These are phyloP conservation scores for Pan paniscus DNA, from an alignment of 2,113 vertebrate genomes.

Conservation along the genomic window DNA sequence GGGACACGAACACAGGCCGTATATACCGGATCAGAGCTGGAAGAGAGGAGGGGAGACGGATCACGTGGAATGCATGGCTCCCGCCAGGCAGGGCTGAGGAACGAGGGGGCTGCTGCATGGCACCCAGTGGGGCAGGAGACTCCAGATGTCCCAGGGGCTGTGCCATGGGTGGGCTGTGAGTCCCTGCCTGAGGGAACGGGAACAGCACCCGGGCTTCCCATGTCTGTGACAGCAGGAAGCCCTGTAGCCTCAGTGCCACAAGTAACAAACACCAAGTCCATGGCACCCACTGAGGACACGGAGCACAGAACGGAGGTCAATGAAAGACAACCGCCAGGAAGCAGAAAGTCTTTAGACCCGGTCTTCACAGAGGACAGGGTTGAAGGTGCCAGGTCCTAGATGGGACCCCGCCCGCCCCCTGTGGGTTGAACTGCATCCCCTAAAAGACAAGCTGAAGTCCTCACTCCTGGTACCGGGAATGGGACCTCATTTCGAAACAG, in stretches of 20 bases:
- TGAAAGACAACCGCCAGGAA: no score
- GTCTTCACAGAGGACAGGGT: no score
- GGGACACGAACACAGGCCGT: slow-evolving; percentile 96
- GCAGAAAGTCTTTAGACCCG: neutral
- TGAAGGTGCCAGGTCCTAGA: neutral
- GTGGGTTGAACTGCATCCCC: accelerated
- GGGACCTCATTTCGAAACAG: neutral
- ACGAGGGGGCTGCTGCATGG: accelerated
- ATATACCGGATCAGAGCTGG: slow-evolving; percentile 97
- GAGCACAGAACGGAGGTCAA: no score
- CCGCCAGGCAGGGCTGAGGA: accelerated
- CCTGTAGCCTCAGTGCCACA: accelerated
- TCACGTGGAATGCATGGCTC: accelerated
- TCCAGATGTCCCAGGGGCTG: no score
- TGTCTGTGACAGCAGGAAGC: accelerated
- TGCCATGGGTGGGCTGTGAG: accelerated
- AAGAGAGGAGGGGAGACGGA: neutral
- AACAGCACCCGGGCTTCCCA: accelerated
- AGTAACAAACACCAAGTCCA: accelerated
- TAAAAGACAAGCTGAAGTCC: neutral
- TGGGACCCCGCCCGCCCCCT: accelerated
- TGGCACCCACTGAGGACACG: neutral
- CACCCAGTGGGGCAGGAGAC: accelerated
- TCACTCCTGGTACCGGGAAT: no score
- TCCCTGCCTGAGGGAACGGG: neutral